phyloP scores from a whole-genome alignment of 2,888 invertebrate genomes.

The Drosophila pegasa region DNA sequence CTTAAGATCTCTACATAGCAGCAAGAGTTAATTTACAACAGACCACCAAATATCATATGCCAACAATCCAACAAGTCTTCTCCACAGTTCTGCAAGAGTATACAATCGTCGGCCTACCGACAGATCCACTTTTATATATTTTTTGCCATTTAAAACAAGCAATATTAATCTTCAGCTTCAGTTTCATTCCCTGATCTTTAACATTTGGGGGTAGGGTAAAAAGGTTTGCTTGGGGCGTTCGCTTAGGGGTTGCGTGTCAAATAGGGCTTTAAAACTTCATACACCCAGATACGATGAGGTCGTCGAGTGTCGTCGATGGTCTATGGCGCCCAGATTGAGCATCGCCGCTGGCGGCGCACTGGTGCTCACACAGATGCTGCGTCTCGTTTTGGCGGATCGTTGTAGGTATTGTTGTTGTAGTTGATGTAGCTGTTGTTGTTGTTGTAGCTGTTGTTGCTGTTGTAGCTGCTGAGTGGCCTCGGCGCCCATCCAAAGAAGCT shows the following conservation, averaged over 20 bases:
- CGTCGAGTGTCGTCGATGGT: constrained; percentile 84
- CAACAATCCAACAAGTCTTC: not conserved
- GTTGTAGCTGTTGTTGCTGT: constrained; percentile 64
- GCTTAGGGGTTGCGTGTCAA: constrained; percentile 13
- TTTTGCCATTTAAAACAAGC: no score
- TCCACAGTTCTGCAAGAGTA: not conserved
- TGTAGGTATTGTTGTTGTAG: constrained; percentile 53
- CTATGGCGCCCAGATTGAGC: constrained; percentile 65
- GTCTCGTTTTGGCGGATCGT: constrained; percentile 66
- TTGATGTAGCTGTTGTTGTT: constrained; percentile 57
- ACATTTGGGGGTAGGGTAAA: not conserved
- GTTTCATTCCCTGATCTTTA: constrained; percentile 40
- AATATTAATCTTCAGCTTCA: not conserved
- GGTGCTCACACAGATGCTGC: constrained; percentile 82
- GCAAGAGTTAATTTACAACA: not conserved
- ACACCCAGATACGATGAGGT: constrained; percentile 85
- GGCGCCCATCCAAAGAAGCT: constrained; percentile 84
- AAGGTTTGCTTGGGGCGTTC: not conserved
- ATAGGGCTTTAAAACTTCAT: constrained; percentile 69
- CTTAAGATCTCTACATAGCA: not conserved
- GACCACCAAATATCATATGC: not conserved
- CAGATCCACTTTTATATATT: not conserved
- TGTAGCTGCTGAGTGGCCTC: constrained; percentile 66
- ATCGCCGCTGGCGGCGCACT: constrained; percentile 78
- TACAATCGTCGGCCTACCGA: not conserved